Percentiles rank a stretch among this genome's conserved stretches.
Evolutionary conservation across 2,888 invertebrate genomes (phyloP).

Genomic region (Catotricha subobsoleta): DNA sequence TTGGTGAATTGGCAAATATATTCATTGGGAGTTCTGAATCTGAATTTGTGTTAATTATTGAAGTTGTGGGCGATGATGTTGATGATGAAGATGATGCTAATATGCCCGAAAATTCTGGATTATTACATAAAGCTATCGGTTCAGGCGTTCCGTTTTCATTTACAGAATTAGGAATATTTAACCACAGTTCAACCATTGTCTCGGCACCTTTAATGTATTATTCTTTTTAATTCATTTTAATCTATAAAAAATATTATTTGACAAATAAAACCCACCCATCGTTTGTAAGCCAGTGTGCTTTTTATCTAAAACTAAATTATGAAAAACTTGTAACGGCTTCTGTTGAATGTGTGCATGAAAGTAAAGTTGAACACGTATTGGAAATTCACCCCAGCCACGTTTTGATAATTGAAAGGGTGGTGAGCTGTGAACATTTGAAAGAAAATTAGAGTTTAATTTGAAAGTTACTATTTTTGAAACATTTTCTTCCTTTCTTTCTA

Average conservation of each 20-base stretch:
- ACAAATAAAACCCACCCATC: constrained; percentile 33
- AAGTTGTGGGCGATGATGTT: too few species aligned
- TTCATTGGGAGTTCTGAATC: too few species aligned
- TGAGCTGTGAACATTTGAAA: too few species aligned
- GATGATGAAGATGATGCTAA: too few species aligned
- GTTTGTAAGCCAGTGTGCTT: constrained; percentile 71
- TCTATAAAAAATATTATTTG: not conserved
- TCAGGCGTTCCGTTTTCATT: too few species aligned
- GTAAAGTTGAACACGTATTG: constrained; percentile 59
- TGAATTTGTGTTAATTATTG: too few species aligned
- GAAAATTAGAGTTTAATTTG: too few species aligned
- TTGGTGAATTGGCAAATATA: too few species aligned
- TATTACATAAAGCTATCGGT: too few species aligned
- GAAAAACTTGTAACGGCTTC: constrained; percentile 61
- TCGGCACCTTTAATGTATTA: constrained; percentile 49
- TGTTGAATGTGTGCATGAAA: constrained; percentile 52
- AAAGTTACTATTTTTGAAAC: too few species aligned
- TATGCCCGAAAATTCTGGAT: too few species aligned
- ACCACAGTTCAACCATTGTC: constrained; percentile 57
- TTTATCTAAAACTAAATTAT: constrained; percentile 62
- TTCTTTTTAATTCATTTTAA: too few species aligned
- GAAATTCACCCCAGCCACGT: constrained; percentile 88
- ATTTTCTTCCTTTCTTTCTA: not conserved
- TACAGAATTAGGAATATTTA: constrained; percentile 23
- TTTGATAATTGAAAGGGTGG: constrained; percentile 70